A percentile compares a stretch with the other conserved stretches of the same genome.
These are phyloP conservation scores for Coryphaenoides rupestris DNA, from an alignment of 2,113 vertebrate genomes.

Conservation along the genomic window DNA sequence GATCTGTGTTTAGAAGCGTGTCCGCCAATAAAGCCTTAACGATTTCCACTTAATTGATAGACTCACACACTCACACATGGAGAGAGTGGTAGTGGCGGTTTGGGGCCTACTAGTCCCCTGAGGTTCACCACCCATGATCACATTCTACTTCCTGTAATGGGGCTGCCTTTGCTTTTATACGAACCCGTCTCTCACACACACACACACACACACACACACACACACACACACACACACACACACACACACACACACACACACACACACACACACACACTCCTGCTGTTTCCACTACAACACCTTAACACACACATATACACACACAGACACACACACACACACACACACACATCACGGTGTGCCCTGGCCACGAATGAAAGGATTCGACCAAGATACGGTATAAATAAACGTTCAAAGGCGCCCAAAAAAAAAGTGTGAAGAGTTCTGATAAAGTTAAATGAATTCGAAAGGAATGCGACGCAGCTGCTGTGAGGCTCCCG, in stretches of 20 bases:
- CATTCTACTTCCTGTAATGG: constrained; percentile 26
- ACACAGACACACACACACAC: no score
- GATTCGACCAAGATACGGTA: no score
- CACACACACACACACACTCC: constrained; percentile 26
- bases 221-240: no score
- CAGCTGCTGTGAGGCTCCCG: no score
- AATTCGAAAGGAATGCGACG: no score
- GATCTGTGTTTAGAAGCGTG: constrained; percentile 29
- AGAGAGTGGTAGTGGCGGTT: neutral
- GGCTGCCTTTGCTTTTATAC: constrained; percentile 40
- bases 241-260: constrained; percentile 23
- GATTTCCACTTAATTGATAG: constrained; percentile 27
- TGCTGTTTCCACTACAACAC: constrained; percentile 32
- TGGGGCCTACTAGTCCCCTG: constrained; percentile 35
- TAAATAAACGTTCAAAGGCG: no score
- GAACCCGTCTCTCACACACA: constrained; percentile 38
- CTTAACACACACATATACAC: no score
- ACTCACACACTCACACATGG: neutral
- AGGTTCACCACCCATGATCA: constrained; percentile 36
- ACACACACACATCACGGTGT: no score
- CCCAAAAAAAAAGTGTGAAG: no score
- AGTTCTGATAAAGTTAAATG: no score
- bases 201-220: no score
- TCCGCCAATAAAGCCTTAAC: constrained; percentile 44
- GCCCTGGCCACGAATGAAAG: no score